Percentiles rank a stretch among this genome's conserved stretches.
Evolutionary conservation across 2,888 invertebrate genomes (phyloP).

Genomic region (Elgonia sp.): DNA sequence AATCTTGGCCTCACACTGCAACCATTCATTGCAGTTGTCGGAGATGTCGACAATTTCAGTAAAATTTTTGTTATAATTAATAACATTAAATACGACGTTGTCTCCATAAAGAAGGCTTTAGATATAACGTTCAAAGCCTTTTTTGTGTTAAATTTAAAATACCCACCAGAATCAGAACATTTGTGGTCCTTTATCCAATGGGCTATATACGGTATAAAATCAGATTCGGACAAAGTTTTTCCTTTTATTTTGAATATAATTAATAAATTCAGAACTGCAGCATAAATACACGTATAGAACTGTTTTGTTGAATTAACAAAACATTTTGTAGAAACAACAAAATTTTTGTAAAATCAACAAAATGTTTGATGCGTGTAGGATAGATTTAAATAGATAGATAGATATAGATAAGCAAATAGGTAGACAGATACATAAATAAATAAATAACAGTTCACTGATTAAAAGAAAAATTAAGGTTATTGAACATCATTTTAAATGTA

Average conservation of each 20-base stretch:
- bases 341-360: too few species aligned
- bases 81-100: slow-evolving; percentile 13
- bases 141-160: slow-evolving; percentile 30
- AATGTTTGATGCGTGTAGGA: too few species aligned
- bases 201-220: slow-evolving; percentile 19
- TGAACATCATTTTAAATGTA: too few species aligned
- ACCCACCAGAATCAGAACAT: slow-evolving; percentile 48
- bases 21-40: slow-evolving; percentile 54
- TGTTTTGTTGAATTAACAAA: too few species aligned
- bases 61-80: slow-evolving; percentile 40
- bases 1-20: slow-evolving; percentile 44
- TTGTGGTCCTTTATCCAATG: slow-evolving; percentile 40
- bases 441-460: too few species aligned
- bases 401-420: too few species aligned
- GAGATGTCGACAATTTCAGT: slow-evolving; percentile 2
- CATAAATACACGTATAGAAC: too few species aligned
- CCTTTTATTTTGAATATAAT: slow-evolving; percentile 43
- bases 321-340: too few species aligned
- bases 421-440: too few species aligned
- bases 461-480: too few species aligned
- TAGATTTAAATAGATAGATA: too few species aligned
- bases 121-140: slow-evolving; percentile 34
- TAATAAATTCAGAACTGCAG: slow-evolving; percentile 40
- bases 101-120: slow-evolving; percentile 35
- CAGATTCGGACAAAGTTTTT: slow-evolving; percentile 22